Conservation (phyloP, 2,888 invertebrate genomes). For the Agriotes lineatus region DNA sequence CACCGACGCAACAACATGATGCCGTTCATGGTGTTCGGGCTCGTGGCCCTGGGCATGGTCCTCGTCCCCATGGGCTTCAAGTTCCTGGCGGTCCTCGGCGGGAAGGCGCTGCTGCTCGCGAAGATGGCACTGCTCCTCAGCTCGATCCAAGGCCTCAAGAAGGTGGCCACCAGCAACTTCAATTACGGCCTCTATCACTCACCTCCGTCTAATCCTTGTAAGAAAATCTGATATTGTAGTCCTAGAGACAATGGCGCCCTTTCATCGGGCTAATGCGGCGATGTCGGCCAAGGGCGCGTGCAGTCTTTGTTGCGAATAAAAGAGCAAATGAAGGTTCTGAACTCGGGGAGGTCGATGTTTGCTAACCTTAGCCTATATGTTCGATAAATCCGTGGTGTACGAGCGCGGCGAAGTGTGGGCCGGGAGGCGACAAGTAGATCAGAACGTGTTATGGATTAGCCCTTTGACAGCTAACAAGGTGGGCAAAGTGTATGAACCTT, state of each 20-base stretch:
- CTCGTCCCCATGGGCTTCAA: conserved; percentile 87
- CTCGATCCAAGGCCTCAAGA: conserved; percentile 84
- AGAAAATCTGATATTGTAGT: conserved; percentile 21
- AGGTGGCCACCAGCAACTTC: conserved; percentile 80
- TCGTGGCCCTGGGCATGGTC: conserved; percentile 81
- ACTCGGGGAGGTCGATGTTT: no score
- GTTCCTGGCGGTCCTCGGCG: conserved; percentile 84
- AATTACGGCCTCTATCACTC: conserved; percentile 83
- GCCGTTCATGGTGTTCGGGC: conserved; percentile 84
- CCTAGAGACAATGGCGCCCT: conserved; percentile 5
- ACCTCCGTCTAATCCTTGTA: conserved; percentile 49
- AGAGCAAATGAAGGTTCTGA: no score
- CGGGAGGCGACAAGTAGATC: no score
- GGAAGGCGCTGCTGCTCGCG: conserved; percentile 83
- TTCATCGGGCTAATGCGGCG: conserved; percentile 1
- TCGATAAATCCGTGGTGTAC: no score
- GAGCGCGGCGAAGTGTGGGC: no score
- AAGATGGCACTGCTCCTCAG: conserved; percentile 86
- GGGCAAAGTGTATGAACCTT: no score
- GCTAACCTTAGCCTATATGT: no score
- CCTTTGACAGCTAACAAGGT: no score
- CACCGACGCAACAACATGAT: conserved; percentile 75
- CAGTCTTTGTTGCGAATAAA: no score
- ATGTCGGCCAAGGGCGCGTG: neutral
- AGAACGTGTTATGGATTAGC: no score